Evolutionary conservation across 2,797 vertebrate species (phyloP).

Genomic region (Dermochelys coriacea): DNA sequence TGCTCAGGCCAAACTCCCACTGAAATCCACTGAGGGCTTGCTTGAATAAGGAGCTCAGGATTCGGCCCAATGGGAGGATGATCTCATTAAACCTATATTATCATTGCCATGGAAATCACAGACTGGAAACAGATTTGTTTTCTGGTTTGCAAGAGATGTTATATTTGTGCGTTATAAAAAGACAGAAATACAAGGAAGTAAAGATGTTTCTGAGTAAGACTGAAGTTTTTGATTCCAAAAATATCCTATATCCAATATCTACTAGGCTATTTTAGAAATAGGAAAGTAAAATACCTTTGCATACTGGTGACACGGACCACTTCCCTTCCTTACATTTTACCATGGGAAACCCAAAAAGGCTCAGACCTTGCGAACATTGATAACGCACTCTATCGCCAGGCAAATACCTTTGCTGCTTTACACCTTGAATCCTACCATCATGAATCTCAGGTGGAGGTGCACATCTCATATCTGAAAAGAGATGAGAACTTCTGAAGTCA

Average conservation of each 20-base stretch:
- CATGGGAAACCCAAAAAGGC: neutral
- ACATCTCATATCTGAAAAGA: neutral
- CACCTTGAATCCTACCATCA: neutral
- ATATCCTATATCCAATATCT: neutral
- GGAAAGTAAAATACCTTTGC: neutral
- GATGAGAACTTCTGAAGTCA: neutral
- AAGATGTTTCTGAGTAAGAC: neutral
- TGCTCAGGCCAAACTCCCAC: neutral
- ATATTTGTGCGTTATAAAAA: too few relatives aligned
- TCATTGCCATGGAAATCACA: neutral
- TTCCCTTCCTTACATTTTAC: neutral
- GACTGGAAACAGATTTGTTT: neutral
- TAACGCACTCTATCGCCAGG: neutral
- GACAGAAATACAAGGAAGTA: too few relatives aligned
- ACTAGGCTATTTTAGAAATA: neutral
- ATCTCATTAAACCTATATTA: neutral
- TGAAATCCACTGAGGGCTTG: neutral
- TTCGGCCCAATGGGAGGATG: neutral
- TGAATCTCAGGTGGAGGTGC: neutral
- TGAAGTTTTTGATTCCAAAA: neutral
- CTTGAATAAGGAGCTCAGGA: too few relatives aligned
- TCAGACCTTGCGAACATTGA: neutral
- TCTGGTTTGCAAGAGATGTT: neutral
- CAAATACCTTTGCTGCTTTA: neutral
- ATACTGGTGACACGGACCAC: neutral